Percentiles rank a stretch among this genome's conserved stretches.
phyloP scores from a whole-genome alignment of 2,888 invertebrate genomes.

The Brachyptera putata region DNA sequence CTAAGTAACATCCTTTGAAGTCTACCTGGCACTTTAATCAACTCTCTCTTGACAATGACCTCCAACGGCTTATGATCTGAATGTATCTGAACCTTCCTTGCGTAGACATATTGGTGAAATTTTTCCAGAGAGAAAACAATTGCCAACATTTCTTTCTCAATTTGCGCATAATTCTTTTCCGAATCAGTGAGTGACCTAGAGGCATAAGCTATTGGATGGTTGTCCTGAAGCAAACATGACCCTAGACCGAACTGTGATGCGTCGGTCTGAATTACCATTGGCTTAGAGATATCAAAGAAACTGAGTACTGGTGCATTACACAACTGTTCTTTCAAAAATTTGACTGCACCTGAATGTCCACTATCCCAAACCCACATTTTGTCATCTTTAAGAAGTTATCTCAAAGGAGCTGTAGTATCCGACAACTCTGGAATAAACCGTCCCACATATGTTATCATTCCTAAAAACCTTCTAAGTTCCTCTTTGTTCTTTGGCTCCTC shows the following conservation, averaged over 20 bases:
- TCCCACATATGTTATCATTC: background rate
- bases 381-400: conserved; percentile 34
- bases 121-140: conserved; percentile 39
- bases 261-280: conserved; percentile 38
- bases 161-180: conserved; percentile 41
- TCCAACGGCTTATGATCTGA: conserved; percentile 43
- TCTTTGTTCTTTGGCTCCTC: background rate
- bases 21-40: conserved; percentile 40
- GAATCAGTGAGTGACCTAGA: conserved; percentile 39
- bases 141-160: conserved; percentile 40
- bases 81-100: conserved; percentile 37
- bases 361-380: conserved; percentile 34
- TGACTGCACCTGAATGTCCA: conserved; percentile 35
- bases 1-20: conserved; percentile 41
- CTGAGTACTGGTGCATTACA: conserved; percentile 37
- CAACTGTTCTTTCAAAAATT: conserved; percentile 37
- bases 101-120: conserved; percentile 40
- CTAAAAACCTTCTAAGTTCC: background rate
- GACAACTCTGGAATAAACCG: conserved; percentile 31
- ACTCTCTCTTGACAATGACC: too few species aligned
- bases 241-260: conserved; percentile 40
- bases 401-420: conserved; percentile 33
- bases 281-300: conserved; percentile 37
- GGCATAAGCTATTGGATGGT: conserved; percentile 40
- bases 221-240: conserved; percentile 38